Evolutionary conservation across 2,888 invertebrate genomes (phyloP).

Genomic region (Parthenolecanium corni): DNA sequence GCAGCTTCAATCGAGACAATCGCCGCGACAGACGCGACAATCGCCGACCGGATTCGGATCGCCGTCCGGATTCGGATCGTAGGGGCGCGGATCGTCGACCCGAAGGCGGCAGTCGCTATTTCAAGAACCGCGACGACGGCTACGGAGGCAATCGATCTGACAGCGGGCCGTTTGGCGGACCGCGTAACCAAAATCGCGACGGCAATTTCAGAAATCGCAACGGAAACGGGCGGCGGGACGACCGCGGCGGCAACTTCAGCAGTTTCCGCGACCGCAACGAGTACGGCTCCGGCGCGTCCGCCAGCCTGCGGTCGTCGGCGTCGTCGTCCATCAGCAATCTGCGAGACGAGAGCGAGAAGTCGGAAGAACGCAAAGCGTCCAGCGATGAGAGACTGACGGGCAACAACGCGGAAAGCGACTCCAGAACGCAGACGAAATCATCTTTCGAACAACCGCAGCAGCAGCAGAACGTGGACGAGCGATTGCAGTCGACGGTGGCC

Average conservation of each 20-base stretch:
- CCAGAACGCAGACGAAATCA: background rate
- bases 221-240: constrained; percentile 2
- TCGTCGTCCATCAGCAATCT: background rate
- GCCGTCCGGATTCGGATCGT: too few species aligned
- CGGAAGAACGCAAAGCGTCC: background rate
- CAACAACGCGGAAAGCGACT: background rate
- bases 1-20: background rate
- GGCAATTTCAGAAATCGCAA: background rate
- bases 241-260: constrained; percentile 1
- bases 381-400: constrained; percentile 19
- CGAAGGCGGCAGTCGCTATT: background rate
- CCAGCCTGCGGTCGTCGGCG: background rate
- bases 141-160: background rate
- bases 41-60: too few species aligned
- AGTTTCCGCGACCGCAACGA: constrained; percentile 4
- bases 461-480: background rate
- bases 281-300: background rate
- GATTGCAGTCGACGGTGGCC: background rate
- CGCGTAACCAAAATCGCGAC: background rate
- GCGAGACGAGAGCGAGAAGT: background rate
- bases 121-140: background rate
- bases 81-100: background rate
- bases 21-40: constrained; percentile 8
- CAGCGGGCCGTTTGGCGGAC: background rate
- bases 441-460: background rate